Evolutionary conservation across 1,140 invertebrate genomes (phyloP), one percentile per base, ranked within the genome.

Genomic region (Apis dorsata): DNA sequence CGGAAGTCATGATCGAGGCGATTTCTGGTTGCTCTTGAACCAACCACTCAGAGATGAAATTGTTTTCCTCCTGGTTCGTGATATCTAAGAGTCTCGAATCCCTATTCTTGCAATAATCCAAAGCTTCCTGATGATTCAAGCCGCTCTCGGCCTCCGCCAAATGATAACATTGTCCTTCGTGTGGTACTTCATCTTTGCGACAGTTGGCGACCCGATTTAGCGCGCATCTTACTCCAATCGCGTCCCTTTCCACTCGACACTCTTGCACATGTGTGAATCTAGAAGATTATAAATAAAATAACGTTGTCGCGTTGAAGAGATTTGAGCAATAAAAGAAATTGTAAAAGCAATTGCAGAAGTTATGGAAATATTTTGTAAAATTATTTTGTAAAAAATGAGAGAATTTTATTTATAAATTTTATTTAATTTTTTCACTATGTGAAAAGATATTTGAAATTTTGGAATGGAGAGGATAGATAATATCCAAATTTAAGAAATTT

Each of bases 21-120:
- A 93, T 90, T 70, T 93, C 85, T n/a, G 94, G 92, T 66, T 94
- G 84, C 24, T 71, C 87, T 51, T 92, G 92, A 21, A 92, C 76
- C 78, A 96, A 84, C 92, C 95, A 93, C 84, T 95, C 95, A 21
- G 95, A 96, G 13, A 96, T 70, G 81, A 95, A 96, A 89, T 96
- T 94, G 88, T 95, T 96, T 91, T 96, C 96, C n/a, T 90, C 90
- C 90, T 95, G 93, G 19, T 92, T 94, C 13, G 92, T 90, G 63
- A 96, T 93, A 57, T 94, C 94, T 17, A 95, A 83, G n/a, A 96
- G 91, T 49, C 92, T 89, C 17, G 94, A 93, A 49, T 93, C 93
- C 19, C 90, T 91, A 2, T 74, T 66, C 24, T 90, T 82, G 79
- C 95, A 95, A 63, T 94, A 93, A 8, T 92, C 86, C 71, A 93